These are phyloP conservation scores for Mylabris phalerata DNA, from an alignment of 1,140 invertebrate species.

Conservation along the genomic window DNA sequence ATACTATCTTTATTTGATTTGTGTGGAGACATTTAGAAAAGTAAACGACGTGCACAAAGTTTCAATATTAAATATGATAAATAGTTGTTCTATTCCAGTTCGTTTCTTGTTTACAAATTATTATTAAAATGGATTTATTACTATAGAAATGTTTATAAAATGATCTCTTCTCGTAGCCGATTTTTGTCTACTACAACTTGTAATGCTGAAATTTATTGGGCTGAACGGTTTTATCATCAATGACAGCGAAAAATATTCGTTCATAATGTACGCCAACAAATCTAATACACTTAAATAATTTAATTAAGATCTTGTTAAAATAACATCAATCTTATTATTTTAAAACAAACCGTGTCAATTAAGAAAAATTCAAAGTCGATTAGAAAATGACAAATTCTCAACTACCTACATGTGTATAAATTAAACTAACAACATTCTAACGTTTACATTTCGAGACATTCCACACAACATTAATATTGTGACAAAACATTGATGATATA, in stretches of 20 bases:
- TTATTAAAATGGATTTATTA: conserved; percentile 34
- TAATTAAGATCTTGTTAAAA: conserved; percentile 13
- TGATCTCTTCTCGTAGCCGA: background rate
- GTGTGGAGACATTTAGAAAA: background rate
- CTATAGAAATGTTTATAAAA: conserved; percentile 19
- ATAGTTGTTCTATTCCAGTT: conserved; percentile 30
- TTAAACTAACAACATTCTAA: no score
- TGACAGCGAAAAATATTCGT: conserved; percentile 2
- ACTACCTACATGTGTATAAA: no score
- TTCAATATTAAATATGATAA: conserved; percentile 18
- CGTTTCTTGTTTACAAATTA: conserved; percentile 35
- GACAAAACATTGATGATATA: no score
- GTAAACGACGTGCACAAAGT: conserved; percentile 18
- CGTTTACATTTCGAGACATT: no score
- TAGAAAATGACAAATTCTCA: no score
- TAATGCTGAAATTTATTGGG: conserved; percentile 1
- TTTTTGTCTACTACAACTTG: conserved; percentile 4
- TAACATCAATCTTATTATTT: background rate
- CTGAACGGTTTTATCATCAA: conserved; percentile 2
- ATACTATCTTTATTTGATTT: conserved; percentile 22
- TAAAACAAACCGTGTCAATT: no score
- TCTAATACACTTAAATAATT: background rate
- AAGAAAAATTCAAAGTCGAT: no score
- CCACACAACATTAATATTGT: no score
- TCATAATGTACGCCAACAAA: conserved; percentile 5